Evolutionary conservation across 2,113 vertebrate genomes (phyloP), one percentile per base, ranked within the genome.

Genomic region (Macquaria australasica): DNA sequence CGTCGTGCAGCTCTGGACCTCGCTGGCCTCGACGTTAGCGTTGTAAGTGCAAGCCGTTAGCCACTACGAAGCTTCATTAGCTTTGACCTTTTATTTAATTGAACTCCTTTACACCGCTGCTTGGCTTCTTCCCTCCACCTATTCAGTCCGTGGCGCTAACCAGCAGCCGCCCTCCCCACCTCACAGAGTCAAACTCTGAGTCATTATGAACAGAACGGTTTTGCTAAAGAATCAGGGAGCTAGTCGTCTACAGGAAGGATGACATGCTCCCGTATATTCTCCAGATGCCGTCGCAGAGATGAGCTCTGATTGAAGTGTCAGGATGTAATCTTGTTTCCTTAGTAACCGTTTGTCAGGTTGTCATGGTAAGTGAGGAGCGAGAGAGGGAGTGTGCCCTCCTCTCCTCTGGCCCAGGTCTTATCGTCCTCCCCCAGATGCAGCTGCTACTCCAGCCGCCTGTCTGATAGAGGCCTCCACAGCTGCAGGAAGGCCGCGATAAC

Each of bases 21-120:
- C 7, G 6, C 77, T 37, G 75, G 79, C 79, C 86, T 85, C 43
- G 1, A 5, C 5, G 73, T 73, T 79, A 51, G 69, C 39, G 39
- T 51, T 86, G 83, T 81, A 79, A 91, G 83, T 77, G 83, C 72
- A 60, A 70, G 82, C 87, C 28, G 83, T 92, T 92, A 90, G 84
- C 91, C 74, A 50, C 74, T 50, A 82, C 80, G 81, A 91, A 84
- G 89, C 88, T 87, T 92, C 89, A 91, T 94, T 95, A 92, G 79
- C 73, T 84, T 69, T 96, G 93, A 95, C 95, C 94, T 96, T 94
- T 94, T 25, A 68, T 91, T 92, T 90, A 92, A 94, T 89, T 88
- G 87, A 89, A 84, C 76, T 88, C 58, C 59, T 84, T 64, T 80
- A 70, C 78, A 60, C 69, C 3, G 34, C 76, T 43, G 62, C 58